phyloP scores from a whole-genome alignment of 53 echinoderm and acorn worm genomes.

The Hippasteria phrygiana region DNA sequence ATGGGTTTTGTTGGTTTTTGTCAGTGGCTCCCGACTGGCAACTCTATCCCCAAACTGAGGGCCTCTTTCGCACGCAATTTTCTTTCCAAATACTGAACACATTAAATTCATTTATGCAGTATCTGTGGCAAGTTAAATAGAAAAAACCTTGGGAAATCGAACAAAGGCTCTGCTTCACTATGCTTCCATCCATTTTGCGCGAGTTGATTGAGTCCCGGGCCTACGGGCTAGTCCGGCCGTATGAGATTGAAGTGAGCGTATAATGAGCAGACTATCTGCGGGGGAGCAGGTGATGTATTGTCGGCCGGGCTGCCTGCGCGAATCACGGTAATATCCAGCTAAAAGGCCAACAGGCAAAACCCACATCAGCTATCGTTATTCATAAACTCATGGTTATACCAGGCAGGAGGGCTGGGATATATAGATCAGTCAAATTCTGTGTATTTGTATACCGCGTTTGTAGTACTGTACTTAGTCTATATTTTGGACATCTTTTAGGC shows the following conservation, averaged over 20 bases:
- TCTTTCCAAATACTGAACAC: not conserved
- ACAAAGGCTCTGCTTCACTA: constrained; percentile 22
- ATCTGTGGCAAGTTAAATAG: not conserved
- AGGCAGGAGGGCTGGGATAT: not conserved
- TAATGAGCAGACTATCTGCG: constrained; percentile 54
- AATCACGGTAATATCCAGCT: constrained; percentile 52
- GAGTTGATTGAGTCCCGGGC: constrained; percentile 17
- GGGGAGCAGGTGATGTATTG: constrained; percentile 60
- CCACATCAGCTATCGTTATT: constrained; percentile 53
- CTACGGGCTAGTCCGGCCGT: constrained; percentile 11
- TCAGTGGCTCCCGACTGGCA: too few relatives aligned
- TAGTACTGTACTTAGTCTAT: too few relatives aligned
- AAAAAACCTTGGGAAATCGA: constrained; percentile 6
- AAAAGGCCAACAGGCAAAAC: constrained; percentile 54
- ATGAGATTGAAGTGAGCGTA: constrained; percentile 57
- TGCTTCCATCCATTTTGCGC: not conserved
- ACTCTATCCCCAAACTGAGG: not conserved
- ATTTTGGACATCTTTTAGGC: too few relatives aligned
- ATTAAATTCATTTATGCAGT: not conserved
- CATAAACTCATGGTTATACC: constrained; percentile 22
- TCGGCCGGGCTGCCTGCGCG: constrained; percentile 34
- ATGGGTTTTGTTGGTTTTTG: too few relatives aligned
- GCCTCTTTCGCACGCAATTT: not conserved
- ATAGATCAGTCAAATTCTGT: constrained; percentile 13
- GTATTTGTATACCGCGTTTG: not conserved